Percentiles rank a stretch among this genome's conserved stretches.
Conservation (phyloP, 2,797 vertebrate genomes). For the Leuciscus waleckii region DNA sequence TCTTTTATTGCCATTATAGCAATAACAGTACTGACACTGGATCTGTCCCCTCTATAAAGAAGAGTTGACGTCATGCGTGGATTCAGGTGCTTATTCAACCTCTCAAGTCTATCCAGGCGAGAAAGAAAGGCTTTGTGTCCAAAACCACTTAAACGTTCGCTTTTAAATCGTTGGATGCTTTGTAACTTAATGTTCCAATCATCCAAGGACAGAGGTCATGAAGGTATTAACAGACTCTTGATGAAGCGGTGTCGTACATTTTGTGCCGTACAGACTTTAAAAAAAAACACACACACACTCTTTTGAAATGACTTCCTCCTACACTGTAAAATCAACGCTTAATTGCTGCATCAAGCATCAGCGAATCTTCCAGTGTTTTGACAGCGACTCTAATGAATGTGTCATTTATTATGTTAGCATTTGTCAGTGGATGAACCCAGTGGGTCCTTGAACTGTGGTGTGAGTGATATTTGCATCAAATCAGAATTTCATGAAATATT, state of each 20-base stretch:
- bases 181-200: conserved; percentile 9
- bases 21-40: conserved; percentile 38
- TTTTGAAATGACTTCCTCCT: conserved; percentile 29
- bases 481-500: conserved; percentile 40
- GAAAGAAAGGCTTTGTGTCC: conserved; percentile 22
- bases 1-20: conserved; percentile 34
- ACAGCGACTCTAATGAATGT: conserved; percentile 39
- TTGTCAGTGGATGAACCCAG: conserved; percentile 33
- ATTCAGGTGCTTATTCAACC: conserved; percentile 29
- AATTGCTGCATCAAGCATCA: conserved; percentile 35
- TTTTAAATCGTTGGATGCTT: conserved; percentile 11
- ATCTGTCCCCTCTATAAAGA: conserved; percentile 28
- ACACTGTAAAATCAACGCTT: conserved; percentile 14
- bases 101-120: conserved; percentile 9
- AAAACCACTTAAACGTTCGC: background rate
- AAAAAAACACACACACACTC: background rate
- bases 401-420: conserved; percentile 37
- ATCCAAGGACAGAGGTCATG: conserved; percentile 7
- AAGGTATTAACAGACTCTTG: background rate
- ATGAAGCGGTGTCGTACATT: background rate
- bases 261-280: background rate
- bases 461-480: conserved; percentile 38
- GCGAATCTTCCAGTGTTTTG: conserved; percentile 17
- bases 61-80: conserved; percentile 16
- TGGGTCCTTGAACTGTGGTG: conserved; percentile 1